A percentile compares a stretch with the other conserved stretches of the same genome.
These are phyloP conservation scores for Epicampocera succincta DNA, from an alignment of 2,888 invertebrate genomes.

Conservation along the genomic window DNA sequence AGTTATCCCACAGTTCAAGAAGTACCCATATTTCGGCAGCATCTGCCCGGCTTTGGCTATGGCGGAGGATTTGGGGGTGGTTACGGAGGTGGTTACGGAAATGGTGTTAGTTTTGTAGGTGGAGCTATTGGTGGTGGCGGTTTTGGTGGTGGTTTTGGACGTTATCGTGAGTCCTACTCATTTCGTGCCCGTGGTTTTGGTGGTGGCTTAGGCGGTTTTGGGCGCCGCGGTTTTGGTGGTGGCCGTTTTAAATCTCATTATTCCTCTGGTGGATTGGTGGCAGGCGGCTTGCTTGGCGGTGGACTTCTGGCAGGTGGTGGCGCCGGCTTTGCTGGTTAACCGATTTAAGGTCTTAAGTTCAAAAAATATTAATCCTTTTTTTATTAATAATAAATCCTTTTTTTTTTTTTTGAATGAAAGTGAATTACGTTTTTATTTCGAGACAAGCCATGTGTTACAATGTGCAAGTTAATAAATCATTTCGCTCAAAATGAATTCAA, in stretches of 20 bases:
- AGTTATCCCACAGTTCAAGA: too few species aligned
- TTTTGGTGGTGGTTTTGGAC: slow-evolving; percentile 75
- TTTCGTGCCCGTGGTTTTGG: slow-evolving; percentile 76
- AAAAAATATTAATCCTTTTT: too few species aligned
- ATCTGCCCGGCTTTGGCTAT: slow-evolving; percentile 31
- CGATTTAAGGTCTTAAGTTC: neutral
- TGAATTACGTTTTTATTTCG: neutral
- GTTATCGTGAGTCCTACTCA: slow-evolving; percentile 74
- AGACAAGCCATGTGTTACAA: neutral
- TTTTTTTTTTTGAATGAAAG: neutral
- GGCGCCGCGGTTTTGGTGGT: slow-evolving; percentile 70
- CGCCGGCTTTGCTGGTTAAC: slow-evolving; percentile 60
- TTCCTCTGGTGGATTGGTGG: slow-evolving; percentile 68
- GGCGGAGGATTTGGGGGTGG: slow-evolving; percentile 26
- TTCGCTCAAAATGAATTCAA: slow-evolving; percentile 24
- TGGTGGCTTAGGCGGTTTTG: slow-evolving; percentile 71
- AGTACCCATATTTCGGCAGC: slow-evolving; percentile 71
- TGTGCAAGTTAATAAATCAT: neutral
- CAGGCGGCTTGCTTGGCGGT: slow-evolving; percentile 72
- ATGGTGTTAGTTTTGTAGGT: slow-evolving; percentile 58
- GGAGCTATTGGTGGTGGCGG: slow-evolving; percentile 71
- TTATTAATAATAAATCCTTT: neutral
- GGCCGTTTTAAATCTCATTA: slow-evolving; percentile 73
- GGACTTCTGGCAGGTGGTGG: slow-evolving; percentile 71
- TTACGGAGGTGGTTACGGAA: slow-evolving; percentile 1